phyloP scores from a whole-genome alignment of 2,888 invertebrate genomes.

The Xanthorhoe spadicearia region DNA sequence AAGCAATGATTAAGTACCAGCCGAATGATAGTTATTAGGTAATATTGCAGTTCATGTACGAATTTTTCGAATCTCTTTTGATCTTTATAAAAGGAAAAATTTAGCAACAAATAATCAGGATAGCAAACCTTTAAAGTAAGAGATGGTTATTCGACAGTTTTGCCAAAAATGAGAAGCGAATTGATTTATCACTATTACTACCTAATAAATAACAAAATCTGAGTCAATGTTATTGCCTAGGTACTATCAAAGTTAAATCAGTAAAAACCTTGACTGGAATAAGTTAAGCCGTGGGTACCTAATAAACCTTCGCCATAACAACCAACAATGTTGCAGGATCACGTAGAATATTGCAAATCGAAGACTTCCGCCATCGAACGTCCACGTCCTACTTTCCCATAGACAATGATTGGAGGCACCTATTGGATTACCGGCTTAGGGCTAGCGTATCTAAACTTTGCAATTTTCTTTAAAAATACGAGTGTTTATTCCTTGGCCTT shows the following conservation, averaged over 20 bases:
- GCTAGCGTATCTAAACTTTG: background rate
- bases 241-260: background rate
- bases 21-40: too few relatives aligned
- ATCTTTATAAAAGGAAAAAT: too few relatives aligned
- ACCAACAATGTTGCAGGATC: slow-evolving; percentile 13
- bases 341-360: slow-evolving; percentile 23
- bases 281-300: background rate
- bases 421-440: background rate
- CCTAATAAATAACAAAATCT: too few relatives aligned
- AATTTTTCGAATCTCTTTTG: too few relatives aligned
- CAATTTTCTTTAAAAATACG: background rate
- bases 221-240: too few relatives aligned
- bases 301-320: slow-evolving; percentile 7
- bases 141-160: too few relatives aligned
- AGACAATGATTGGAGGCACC: slow-evolving; percentile 5
- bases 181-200: too few relatives aligned
- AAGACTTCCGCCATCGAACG: slow-evolving; percentile 20
- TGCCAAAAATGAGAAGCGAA: too few relatives aligned
- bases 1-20: too few relatives aligned
- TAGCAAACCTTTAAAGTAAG: too few relatives aligned
- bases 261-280: background rate
- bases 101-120: too few relatives aligned
- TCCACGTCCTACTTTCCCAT: slow-evolving; percentile 20
- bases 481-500: background rate
- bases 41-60: too few relatives aligned